Conservation (phyloP, 2,797 vertebrate genomes). For the Molossus molossus region DNA sequence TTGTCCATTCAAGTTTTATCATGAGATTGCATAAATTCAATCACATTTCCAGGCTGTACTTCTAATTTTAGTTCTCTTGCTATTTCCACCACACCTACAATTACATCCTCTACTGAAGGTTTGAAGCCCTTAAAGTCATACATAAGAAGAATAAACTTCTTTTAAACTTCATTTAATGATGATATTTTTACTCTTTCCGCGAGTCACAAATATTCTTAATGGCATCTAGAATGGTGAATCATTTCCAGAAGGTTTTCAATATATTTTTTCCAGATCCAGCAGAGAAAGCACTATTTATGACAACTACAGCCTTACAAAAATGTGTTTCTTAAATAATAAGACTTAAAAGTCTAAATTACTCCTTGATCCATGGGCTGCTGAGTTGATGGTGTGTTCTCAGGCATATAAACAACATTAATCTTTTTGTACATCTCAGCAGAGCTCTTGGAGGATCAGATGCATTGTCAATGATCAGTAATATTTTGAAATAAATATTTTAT, state of each 20-base stretch:
- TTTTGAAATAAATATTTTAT: not conserved
- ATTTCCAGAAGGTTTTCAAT: not conserved
- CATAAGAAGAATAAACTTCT: not conserved
- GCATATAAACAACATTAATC: not conserved
- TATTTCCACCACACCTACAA: not conserved
- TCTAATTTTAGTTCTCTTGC: not conserved
- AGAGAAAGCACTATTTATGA: not conserved
- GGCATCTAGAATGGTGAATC: not conserved
- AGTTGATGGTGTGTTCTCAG: not conserved
- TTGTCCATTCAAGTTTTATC: not conserved
- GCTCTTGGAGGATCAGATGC: not conserved
- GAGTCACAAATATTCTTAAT: not conserved
- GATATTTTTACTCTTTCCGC: not conserved
- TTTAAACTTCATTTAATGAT: not conserved
- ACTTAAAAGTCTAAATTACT: not conserved
- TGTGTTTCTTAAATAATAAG: not conserved
- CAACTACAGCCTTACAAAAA: not conserved
- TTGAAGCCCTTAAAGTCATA: not conserved
- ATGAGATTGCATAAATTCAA: not conserved
- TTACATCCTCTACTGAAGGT: not conserved
- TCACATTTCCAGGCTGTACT: not conserved
- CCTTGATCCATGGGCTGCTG: not conserved
- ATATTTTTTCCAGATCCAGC: not conserved
- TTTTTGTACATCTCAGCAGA: not conserved
- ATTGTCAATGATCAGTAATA: not conserved